Conservation (phyloP, 2,888 invertebrate species). For the Ommatoiulus sabulosus region DNA sequence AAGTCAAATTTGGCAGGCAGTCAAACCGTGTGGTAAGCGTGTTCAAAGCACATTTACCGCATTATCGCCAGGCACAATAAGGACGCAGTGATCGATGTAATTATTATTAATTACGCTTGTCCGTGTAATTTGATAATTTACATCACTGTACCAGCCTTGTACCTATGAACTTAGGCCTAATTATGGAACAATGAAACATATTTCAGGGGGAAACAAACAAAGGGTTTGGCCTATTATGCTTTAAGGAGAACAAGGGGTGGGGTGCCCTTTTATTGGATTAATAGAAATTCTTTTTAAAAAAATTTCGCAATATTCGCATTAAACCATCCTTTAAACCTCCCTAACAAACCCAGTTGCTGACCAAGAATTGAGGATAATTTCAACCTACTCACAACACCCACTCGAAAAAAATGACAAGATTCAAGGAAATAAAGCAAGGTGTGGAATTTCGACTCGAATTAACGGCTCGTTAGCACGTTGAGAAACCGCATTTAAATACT, state of each 20-base stretch:
- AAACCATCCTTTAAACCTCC: not conserved
- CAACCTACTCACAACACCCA: not conserved
- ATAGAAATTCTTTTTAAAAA: not conserved
- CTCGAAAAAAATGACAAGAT: not conserved
- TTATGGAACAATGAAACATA: constrained; percentile 15
- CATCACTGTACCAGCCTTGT: not conserved
- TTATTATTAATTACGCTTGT: not conserved
- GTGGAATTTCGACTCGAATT: constrained; percentile 13
- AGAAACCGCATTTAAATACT: not conserved
- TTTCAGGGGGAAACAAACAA: constrained; percentile 21
- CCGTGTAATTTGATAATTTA: constrained; percentile 23
- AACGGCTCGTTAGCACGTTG: not conserved
- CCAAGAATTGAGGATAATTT: not conserved
- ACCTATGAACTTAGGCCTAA: not conserved
- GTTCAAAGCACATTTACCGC: no score
- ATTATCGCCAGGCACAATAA: no score
- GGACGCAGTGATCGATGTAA: not conserved
- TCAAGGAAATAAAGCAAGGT: not conserved
- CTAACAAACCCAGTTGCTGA: not conserved
- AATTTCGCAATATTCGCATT: not conserved
- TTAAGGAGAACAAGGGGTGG: not conserved
- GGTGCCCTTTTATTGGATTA: not conserved
- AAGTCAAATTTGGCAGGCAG: no score
- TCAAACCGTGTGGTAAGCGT: no score
- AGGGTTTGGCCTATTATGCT: not conserved